Evolutionary conservation across 2,797 vertebrate genomes (phyloP).

Genomic region (Microctenopoma lineatum): DNA sequence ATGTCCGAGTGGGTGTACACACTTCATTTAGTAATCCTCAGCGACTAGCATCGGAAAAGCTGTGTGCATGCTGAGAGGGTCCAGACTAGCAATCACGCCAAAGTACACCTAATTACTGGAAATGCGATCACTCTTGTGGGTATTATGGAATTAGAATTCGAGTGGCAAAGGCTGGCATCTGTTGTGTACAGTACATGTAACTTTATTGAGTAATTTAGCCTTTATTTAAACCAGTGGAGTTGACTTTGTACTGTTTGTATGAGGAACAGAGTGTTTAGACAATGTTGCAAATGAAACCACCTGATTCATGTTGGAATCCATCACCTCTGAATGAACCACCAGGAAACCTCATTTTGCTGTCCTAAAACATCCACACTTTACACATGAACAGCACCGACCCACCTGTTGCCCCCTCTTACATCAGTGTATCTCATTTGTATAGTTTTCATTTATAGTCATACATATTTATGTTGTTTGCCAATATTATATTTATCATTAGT

Average conservation of each 20-base stretch:
- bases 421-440: too few species aligned
- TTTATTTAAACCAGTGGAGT: constrained; percentile 2
- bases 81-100: constrained; percentile 63
- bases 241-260: not conserved
- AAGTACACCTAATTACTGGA: constrained; percentile 70
- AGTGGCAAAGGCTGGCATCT: constrained; percentile 32
- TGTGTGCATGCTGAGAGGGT: constrained; percentile 74
- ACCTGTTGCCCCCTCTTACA: too few species aligned
- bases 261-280: not conserved
- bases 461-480: too few species aligned
- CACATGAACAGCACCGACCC: not conserved
- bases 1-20: constrained; percentile 78
- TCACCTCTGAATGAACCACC: constrained; percentile 76
- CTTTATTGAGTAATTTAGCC: constrained; percentile 4
- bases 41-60: constrained; percentile 72
- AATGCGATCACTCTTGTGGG: constrained; percentile 52
- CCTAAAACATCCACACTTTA: not conserved
- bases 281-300: constrained; percentile 26
- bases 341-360: constrained; percentile 35
- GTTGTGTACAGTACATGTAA: constrained; percentile 10
- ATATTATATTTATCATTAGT: not conserved
- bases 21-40: constrained; percentile 82
- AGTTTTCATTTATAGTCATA: too few species aligned
- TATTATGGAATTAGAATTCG: constrained; percentile 45
- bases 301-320: constrained; percentile 75